These are phyloP conservation scores for Muntiacus reevesi DNA, from an alignment of 2,113 vertebrate species.

Conservation along the genomic window DNA sequence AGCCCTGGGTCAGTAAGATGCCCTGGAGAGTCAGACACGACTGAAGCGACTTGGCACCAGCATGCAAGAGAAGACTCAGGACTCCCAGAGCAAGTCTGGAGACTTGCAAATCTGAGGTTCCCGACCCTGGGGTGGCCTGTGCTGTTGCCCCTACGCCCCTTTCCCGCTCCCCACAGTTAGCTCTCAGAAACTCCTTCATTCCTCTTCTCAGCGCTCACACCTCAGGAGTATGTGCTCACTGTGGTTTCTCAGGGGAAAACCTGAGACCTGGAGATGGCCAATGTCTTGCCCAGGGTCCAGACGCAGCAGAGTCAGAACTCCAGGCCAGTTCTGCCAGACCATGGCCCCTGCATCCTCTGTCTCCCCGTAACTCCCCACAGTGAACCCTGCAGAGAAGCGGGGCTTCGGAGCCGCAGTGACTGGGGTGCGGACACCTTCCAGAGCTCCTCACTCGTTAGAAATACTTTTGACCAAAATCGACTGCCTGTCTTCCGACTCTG, in stretches of 20 bases:
- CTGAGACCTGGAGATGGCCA: neutral
- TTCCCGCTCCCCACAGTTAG: neutral
- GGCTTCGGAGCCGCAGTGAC: rapidly evolving
- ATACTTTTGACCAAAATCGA: neutral
- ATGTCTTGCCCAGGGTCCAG: neutral
- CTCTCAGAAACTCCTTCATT: rapidly evolving
- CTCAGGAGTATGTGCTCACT: neutral
- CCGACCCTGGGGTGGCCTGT: neutral
- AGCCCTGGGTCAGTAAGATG: neutral
- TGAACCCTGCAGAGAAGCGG: neutral
- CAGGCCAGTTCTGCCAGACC: neutral
- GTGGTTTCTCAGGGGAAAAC: neutral
- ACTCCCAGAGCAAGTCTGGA: neutral
- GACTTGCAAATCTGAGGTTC: neutral
- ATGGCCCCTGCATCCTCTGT: too few species aligned
- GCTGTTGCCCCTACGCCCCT: rapidly evolving
- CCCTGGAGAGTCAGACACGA: neutral
- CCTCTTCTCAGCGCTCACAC: neutral
- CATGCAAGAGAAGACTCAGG: neutral
- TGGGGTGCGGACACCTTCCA: neutral
- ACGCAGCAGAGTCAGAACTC: neutral
- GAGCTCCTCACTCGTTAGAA: neutral
- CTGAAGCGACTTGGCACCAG: neutral
- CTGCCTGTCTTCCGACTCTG: neutral
- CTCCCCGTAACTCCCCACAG: neutral